phyloP scores from a whole-genome alignment of 2,797 vertebrate species.

The Phrynocephalus forsythii region DNA sequence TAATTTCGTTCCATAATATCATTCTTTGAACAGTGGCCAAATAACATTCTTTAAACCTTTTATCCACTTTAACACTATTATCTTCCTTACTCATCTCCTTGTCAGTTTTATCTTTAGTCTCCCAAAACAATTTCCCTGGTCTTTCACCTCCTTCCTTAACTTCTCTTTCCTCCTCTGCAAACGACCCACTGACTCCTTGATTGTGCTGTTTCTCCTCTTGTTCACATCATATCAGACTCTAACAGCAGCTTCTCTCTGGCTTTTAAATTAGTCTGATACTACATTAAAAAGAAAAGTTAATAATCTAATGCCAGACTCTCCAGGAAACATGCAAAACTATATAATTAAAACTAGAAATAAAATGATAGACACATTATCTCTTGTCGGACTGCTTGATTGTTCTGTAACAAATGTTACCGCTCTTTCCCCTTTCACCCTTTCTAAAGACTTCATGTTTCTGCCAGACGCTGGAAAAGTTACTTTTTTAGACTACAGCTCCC shows the following conservation, averaged over 20 bases:
- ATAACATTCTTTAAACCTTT: too few relatives aligned
- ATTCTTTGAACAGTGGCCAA: too few relatives aligned
- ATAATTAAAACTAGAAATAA: constrained; percentile 17
- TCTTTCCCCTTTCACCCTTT: neutral
- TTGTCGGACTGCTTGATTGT: constrained; percentile 9
- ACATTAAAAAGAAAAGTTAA: constrained; percentile 33
- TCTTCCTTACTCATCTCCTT: too few relatives aligned
- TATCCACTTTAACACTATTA: too few relatives aligned
- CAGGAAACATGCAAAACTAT: neutral
- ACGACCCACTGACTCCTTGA: too few relatives aligned
- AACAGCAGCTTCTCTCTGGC: constrained; percentile 15
- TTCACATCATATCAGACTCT: constrained; percentile 20
- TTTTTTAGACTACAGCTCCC: too few relatives aligned
- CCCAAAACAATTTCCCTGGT: too few relatives aligned
- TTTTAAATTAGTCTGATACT: constrained; percentile 30
- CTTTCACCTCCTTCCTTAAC: too few relatives aligned
- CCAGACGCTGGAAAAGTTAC: neutral
- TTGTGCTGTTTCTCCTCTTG: too few relatives aligned
- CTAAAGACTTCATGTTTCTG: neutral
- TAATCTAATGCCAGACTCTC: constrained; percentile 32
- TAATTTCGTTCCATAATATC: too few relatives aligned
- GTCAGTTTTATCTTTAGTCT: too few relatives aligned
- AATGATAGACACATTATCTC: constrained; percentile 36
- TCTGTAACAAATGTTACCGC: neutral
- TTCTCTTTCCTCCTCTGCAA: too few relatives aligned